Conservation (phyloP, 2,113 vertebrate genomes). For the Chroicocephalus ridibundus region DNA sequence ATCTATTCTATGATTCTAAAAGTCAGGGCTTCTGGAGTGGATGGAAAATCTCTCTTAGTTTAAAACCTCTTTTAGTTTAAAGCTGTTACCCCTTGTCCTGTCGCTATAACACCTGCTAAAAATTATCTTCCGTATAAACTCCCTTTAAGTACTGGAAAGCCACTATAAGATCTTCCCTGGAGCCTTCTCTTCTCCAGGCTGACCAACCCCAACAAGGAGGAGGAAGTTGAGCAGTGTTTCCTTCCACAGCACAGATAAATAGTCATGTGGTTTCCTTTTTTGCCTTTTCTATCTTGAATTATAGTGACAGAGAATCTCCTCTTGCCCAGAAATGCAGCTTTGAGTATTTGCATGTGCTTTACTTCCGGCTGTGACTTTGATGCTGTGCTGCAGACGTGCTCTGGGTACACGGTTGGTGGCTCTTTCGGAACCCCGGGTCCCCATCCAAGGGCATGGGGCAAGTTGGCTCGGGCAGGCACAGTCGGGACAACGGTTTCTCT, state of each 20-base stretch:
- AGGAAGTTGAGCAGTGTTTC: neutral
- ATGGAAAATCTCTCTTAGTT: too few species aligned
- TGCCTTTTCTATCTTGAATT: neutral
- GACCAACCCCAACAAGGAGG: neutral
- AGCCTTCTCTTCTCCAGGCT: neutral
- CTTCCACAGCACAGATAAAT: neutral
- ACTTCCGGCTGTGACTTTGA: neutral
- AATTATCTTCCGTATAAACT: too few species aligned
- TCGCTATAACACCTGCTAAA: too few species aligned
- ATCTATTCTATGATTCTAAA: too few species aligned
- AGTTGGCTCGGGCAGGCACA: rapidly evolving
- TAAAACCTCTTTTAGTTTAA: too few species aligned
- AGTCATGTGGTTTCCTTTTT: neutral
- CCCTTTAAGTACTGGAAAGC: too few species aligned
- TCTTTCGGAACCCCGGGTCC: rapidly evolving
- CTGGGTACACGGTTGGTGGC: neutral
- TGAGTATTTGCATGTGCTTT: neutral
- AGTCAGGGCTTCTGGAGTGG: too few species aligned
- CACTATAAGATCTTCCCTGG: neutral
- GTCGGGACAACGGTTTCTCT: neutral
- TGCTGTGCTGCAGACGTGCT: neutral
- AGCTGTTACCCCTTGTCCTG: too few species aligned
- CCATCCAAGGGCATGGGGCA: neutral
- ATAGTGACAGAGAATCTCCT: too few species aligned
- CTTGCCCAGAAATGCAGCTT: neutral